Conservation (phyloP, 2,113 vertebrate genomes). For the Cercopithecus mona region DNA sequence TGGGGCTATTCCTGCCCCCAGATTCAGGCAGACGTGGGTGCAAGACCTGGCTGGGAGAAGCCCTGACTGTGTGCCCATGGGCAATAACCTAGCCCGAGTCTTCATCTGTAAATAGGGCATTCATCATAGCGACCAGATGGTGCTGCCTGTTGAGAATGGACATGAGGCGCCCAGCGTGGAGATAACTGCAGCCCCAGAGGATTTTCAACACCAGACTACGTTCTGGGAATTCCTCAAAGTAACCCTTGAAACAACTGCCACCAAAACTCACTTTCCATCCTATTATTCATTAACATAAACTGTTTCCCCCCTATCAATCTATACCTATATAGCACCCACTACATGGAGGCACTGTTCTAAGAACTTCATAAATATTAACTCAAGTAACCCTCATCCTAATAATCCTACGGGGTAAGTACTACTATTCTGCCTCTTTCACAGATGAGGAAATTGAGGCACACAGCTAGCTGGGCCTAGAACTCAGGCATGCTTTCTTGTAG, state of each 20-base stretch:
- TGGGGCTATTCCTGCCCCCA: rapidly evolving
- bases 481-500: rapidly evolving
- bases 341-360: background rate
- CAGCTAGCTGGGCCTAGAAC: background rate
- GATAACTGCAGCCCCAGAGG: rapidly evolving
- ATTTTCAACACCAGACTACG: background rate
- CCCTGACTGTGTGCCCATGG: too few species aligned
- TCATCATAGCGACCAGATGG: rapidly evolving
- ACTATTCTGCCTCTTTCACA: background rate
- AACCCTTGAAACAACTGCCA: background rate
- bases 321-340: background rate
- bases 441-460: background rate
- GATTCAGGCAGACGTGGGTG: rapidly evolving
- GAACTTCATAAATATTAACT: background rate
- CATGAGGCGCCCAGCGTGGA: rapidly evolving
- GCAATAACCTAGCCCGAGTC: rapidly evolving
- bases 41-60: rapidly evolving
- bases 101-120: background rate
- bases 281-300: background rate
- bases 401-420: background rate
- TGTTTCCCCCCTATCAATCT: background rate
- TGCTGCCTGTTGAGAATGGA: rapidly evolving
- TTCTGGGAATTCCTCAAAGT: background rate
- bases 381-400: rapidly evolving
- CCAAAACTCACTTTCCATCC: background rate